Percentiles rank a stretch among this genome's conserved stretches.
Conservation (phyloP, 2,888 invertebrate species). For the Ectemnius cavifrons region DNA sequence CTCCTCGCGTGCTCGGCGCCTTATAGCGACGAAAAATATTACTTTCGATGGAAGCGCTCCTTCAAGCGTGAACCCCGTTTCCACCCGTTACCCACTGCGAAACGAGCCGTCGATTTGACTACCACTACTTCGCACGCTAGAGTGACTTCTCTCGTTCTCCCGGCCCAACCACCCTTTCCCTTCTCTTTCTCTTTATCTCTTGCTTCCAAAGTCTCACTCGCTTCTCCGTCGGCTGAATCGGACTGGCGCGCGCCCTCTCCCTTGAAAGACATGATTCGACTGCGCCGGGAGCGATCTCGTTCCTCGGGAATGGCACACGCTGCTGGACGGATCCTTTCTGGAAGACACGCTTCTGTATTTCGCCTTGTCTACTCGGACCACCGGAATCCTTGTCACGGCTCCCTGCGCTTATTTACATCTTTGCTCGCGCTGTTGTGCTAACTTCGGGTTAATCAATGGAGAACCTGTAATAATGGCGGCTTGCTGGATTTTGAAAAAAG, state of each 20-base stretch:
- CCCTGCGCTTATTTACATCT: too few relatives aligned
- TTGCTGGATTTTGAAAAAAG: slow-evolving; percentile 30
- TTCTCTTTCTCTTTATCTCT: neutral
- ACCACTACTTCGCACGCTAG: slow-evolving; percentile 24
- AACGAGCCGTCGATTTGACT: slow-evolving; percentile 54
- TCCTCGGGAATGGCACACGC: slow-evolving; percentile 6
- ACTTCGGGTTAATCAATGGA: too few relatives aligned
- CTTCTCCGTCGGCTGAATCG: neutral
- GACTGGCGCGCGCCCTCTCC: slow-evolving; percentile 4
- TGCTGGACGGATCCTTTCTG: too few relatives aligned
- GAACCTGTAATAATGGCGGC: neutral
- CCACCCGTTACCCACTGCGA: slow-evolving; percentile 45
- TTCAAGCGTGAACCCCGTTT: slow-evolving; percentile 39
- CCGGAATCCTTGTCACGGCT: too few relatives aligned
- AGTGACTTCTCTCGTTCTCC: slow-evolving; percentile 8
- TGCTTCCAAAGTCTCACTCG: neutral
- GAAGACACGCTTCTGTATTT: too few relatives aligned
- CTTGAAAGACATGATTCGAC: slow-evolving; percentile 13
- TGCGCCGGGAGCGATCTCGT: neutral
- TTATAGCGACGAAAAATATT: slow-evolving; percentile 59
- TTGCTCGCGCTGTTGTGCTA: too few relatives aligned
- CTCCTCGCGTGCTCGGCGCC: neutral
- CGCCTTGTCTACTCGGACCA: too few relatives aligned
- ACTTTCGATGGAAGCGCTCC: slow-evolving; percentile 45
- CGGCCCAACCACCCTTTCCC: neutral